phyloP scores from a whole-genome alignment of 92 coral and sea anemone genomes.

The Epizoanthus scotinus region DNA sequence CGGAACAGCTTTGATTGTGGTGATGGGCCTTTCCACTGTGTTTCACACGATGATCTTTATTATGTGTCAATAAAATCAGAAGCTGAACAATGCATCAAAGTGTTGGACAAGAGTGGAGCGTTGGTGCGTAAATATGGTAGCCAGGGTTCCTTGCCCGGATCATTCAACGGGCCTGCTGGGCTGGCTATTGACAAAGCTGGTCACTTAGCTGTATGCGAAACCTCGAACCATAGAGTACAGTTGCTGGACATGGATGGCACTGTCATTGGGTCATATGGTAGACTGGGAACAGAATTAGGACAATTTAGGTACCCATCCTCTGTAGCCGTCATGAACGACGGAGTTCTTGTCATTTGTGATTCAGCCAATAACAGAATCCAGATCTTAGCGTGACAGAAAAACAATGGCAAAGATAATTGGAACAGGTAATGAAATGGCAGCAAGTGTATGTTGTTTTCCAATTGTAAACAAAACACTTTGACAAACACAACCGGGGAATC shows the following conservation, averaged over 20 bases:
- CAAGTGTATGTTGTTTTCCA: too few species aligned
- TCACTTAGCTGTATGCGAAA: slow-evolving; percentile 37
- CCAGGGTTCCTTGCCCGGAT: slow-evolving; percentile 22
- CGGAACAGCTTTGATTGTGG: slow-evolving; percentile 1
- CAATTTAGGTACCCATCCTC: slow-evolving; percentile 14
- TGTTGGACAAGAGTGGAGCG: not conserved
- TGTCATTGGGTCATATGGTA: slow-evolving; percentile 26
- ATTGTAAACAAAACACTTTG: too few species aligned
- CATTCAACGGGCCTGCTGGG: slow-evolving; percentile 25
- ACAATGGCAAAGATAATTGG: too few species aligned
- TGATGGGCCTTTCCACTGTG: slow-evolving; percentile 1
- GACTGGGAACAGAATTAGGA: not conserved
- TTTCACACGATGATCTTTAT: slow-evolving; percentile 18
- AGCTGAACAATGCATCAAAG: slow-evolving; percentile 28
- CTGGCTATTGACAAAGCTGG: slow-evolving; percentile 28
- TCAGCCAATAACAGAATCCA: slow-evolving; percentile 27
- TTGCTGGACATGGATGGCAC: slow-evolving; percentile 24
- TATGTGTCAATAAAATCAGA: slow-evolving; percentile 9
- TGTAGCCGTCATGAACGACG: slow-evolving; percentile 31
- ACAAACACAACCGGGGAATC: too few species aligned
- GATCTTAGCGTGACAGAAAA: slow-evolving; percentile 13
- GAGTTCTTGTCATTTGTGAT: slow-evolving; percentile 32
- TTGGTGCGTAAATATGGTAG: slow-evolving; percentile 17
- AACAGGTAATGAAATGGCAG: too few species aligned
- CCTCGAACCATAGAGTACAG: slow-evolving; percentile 28